Percentiles rank a stretch among this genome's conserved stretches.
These are phyloP conservation scores for Loriculus beryllinus DNA, from an alignment of 2,797 vertebrate species.

Conservation along the genomic window DNA sequence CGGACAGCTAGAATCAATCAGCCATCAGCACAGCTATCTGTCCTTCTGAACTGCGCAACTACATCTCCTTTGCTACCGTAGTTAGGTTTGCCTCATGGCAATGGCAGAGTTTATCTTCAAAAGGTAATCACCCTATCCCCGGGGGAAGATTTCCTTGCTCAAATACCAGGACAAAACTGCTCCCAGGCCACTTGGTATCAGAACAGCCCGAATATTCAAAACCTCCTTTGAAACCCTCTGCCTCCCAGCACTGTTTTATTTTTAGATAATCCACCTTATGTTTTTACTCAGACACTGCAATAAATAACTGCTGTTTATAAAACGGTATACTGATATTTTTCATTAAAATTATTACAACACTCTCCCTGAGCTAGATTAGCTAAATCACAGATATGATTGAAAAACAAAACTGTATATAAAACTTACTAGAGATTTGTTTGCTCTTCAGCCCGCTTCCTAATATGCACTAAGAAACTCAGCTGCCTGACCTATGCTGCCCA, in stretches of 20 bases:
- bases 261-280: not conserved
- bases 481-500: constrained; percentile 1
- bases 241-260: not conserved
- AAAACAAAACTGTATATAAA: not conserved
- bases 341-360: not conserved
- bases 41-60: not conserved
- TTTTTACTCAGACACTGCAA: not conserved
- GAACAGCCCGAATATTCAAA: not conserved
- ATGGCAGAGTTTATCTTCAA: not conserved
- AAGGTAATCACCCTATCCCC: not conserved
- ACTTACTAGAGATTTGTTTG: not conserved
- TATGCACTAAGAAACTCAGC: constrained; percentile 12
- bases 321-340: not conserved
- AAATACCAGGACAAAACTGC: not conserved
- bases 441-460: not conserved
- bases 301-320: not conserved
- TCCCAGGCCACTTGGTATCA: not conserved
- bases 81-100: not conserved
- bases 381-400: not conserved
- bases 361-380: not conserved
- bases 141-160: not conserved
- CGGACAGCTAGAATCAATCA: not conserved
- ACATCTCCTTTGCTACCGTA: not conserved
- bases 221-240: not conserved
- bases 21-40: not conserved